A percentile compares a stretch with the other conserved stretches of the same genome.
Evolutionary conservation across 2,113 vertebrate genomes (phyloP).

Genomic region (Hylia prasina): DNA sequence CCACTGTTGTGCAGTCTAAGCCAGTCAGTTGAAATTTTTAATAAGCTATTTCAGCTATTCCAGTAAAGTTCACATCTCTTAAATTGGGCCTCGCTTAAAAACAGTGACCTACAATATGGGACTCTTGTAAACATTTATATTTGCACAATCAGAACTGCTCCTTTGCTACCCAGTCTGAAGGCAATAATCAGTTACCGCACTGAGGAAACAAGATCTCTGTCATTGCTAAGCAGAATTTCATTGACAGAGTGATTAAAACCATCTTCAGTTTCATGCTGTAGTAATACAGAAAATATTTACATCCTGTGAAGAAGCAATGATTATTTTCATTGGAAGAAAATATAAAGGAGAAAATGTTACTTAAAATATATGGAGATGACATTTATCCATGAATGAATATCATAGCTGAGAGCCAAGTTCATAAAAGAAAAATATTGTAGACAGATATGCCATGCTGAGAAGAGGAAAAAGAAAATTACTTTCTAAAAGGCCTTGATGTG

Average conservation of each 20-base stretch:
- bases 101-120: not conserved
- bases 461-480: not conserved
- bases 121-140: not conserved
- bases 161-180: not conserved
- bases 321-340: conserved; percentile 9
- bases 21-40: not conserved
- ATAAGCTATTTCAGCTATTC: not conserved
- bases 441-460: not conserved
- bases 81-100: fast-evolving
- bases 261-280: not conserved
- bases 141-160: not conserved
- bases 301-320: not conserved
- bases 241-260: conserved; percentile 27
- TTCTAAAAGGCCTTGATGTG: not conserved
- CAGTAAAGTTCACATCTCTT: not conserved
- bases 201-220: conserved; percentile 14
- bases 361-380: not conserved
- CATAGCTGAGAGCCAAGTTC: not conserved
- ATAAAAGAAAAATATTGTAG: not conserved
- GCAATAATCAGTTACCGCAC: not conserved
- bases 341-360: not conserved
- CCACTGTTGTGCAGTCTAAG: not conserved
- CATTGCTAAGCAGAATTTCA: conserved; percentile 29
- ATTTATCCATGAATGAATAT: conserved; percentile 18
- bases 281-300: conserved; percentile 41